phyloP scores from a whole-genome alignment of 2,797 vertebrate species.

The Triplophysa bombifrons region DNA sequence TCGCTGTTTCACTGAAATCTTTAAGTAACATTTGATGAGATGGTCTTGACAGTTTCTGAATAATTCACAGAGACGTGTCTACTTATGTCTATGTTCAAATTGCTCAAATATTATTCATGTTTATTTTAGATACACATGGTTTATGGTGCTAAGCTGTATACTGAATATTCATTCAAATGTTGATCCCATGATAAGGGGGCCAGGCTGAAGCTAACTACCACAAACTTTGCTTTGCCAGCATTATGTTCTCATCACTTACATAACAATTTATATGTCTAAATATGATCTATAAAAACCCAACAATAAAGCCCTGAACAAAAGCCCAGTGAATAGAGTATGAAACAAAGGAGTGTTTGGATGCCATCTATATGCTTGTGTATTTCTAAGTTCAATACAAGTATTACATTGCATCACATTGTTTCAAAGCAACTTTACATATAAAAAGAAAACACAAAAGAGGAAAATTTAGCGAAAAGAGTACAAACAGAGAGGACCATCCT shows the following conservation, averaged over 20 bases:
- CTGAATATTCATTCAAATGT: background rate
- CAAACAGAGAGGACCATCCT: too few species aligned
- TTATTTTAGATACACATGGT: background rate
- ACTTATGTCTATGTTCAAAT: background rate
- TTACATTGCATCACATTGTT: too few species aligned
- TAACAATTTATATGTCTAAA: background rate
- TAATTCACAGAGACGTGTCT: background rate
- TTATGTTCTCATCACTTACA: too few species aligned
- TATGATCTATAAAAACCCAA: too few species aligned
- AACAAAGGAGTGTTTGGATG: background rate
- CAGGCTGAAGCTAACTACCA: background rate
- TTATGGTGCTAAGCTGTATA: background rate
- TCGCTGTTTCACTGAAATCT: constrained; percentile 21
- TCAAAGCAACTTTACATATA: too few species aligned
- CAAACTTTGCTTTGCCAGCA: background rate
- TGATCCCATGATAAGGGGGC: background rate
- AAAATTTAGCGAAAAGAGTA: too few species aligned
- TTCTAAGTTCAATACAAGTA: too few species aligned
- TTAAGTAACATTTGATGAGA: background rate
- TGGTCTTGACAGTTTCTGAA: background rate
- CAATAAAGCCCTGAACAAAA: too few species aligned
- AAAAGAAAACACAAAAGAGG: too few species aligned
- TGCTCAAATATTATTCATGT: background rate
- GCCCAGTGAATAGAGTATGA: too few species aligned
- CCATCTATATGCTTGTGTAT: too few species aligned